Evolutionary conservation across 2,888 invertebrate genomes (phyloP).

Genomic region (Ormyrus pomaceus): DNA sequence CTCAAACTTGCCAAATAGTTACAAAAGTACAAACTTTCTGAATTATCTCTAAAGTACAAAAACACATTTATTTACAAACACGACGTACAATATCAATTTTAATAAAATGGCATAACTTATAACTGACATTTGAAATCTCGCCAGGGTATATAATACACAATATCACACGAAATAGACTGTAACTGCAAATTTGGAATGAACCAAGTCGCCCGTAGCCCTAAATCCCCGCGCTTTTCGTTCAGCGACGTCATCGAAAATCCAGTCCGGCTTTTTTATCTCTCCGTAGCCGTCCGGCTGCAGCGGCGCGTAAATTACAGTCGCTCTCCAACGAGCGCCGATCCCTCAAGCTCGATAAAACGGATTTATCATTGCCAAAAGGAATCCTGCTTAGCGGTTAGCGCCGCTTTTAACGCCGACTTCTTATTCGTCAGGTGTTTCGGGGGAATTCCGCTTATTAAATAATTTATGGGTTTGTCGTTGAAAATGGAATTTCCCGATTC

Average conservation of each 20-base stretch:
- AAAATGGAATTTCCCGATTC: no score
- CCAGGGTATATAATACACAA: no score
- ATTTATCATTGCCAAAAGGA: conserved; percentile 3
- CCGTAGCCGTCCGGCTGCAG: conserved; percentile 10
- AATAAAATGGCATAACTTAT: no score
- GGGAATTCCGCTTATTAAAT: not conserved
- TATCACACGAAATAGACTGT: not conserved
- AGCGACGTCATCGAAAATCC: not conserved
- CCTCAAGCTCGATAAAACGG: conserved; percentile 15
- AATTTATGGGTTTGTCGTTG: no score
- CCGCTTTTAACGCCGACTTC: not conserved
- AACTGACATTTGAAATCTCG: no score
- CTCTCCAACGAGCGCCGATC: not conserved
- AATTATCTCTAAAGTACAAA: not conserved
- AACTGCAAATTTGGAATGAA: conserved; percentile 31
- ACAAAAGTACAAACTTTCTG: not conserved
- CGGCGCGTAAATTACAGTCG: conserved; percentile 9
- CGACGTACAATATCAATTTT: no score
- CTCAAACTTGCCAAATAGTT: not conserved
- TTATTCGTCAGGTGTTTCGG: not conserved
- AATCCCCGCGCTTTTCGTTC: not conserved
- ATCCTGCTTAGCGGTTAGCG: not conserved
- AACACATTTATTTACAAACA: no score
- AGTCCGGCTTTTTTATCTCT: not conserved
- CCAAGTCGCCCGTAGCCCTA: conserved; percentile 26